Conservation (phyloP, 2,113 vertebrate species). For the Chelonoidis abingdonii region DNA sequence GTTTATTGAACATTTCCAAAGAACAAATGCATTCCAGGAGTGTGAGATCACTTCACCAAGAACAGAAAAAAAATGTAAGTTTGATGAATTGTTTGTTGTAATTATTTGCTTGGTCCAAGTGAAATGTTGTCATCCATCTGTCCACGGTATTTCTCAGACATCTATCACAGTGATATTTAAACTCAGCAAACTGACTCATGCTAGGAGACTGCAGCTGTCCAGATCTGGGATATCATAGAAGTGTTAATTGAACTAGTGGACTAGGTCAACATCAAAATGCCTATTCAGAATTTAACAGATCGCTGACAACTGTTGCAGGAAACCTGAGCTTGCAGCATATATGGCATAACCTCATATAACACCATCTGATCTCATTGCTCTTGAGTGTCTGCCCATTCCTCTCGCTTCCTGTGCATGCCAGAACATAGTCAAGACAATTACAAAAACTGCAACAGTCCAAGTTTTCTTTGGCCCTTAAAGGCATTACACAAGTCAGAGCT, state of each 20-base stretch:
- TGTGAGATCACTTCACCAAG: not conserved
- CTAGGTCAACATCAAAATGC: not conserved
- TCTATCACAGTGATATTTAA: not conserved
- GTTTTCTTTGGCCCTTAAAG: not conserved
- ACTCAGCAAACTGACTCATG: not conserved
- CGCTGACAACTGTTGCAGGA: not conserved
- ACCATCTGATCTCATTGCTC: rapidly evolving
- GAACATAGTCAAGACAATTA: not conserved
- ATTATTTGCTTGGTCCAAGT: not conserved
- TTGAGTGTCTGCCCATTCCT: not conserved
- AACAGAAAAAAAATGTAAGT: not conserved
- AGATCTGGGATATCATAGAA: not conserved
- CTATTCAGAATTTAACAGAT: not conserved
- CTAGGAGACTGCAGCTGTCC: not conserved
- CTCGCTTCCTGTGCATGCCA: not conserved
- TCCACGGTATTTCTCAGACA: not conserved
- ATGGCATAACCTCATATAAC: not conserved
- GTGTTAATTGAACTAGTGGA: not conserved
- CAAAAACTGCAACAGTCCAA: not conserved
- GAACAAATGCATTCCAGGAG: not conserved
- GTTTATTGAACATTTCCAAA: not conserved
- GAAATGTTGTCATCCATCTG: not conserved
- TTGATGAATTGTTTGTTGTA: not conserved
- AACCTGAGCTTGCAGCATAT: not conserved
- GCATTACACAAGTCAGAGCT: not conserved